Base-by-base conservation (phyloP, 2,888 invertebrate species). In the Pristionchus japonicus region DNA sequence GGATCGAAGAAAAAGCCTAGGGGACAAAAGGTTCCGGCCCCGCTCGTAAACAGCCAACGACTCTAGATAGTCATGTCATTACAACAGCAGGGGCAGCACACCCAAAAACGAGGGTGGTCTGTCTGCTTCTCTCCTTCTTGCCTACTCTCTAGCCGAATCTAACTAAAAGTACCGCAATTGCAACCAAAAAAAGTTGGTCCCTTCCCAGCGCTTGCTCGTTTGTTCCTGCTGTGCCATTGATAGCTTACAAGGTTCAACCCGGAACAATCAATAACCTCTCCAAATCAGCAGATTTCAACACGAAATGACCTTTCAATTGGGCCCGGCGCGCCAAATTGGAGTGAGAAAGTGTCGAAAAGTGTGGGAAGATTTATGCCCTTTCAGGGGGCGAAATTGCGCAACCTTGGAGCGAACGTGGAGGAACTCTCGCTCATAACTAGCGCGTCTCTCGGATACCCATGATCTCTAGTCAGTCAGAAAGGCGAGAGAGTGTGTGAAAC, bases 281-380 rank as follows among this genome's bases (percentile, higher is more conserved):
- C 6, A 31, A 67, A 31, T 31, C 67, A 34, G 13, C n/a, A 27
- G 34, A 67, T 67, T 67, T 67, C 67, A 67, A 67, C 67, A 67
- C 6, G 67, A 17, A 17, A 17, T 67, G 67, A 67, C 67, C 67
- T 67, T 67, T 67, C 31, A 67, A 67, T 61, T 67, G 67, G 27
- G 67, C 52, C 52, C 52, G 17, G 52, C 52, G 52, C 52, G 52
- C 52, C 52, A 52, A 52, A 52, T 52, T 67, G 67, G 34, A 64
- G 11, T 64, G 31, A 34, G 67, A 67, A 34, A 27, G 67, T 67
- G 67, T 67, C 67, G 67, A 67, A 67, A 67, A 67, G 67, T 67
- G 31, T n/a, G 67, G 67, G 27, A 34, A 61, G 61, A 67, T 67
- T 67, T 67, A 67, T 74, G 74, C 74, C 74, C 74, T 74, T 74